These are phyloP conservation scores for Sorex araneus DNA, from an alignment of 2,113 vertebrate species.

Conservation along the genomic window DNA sequence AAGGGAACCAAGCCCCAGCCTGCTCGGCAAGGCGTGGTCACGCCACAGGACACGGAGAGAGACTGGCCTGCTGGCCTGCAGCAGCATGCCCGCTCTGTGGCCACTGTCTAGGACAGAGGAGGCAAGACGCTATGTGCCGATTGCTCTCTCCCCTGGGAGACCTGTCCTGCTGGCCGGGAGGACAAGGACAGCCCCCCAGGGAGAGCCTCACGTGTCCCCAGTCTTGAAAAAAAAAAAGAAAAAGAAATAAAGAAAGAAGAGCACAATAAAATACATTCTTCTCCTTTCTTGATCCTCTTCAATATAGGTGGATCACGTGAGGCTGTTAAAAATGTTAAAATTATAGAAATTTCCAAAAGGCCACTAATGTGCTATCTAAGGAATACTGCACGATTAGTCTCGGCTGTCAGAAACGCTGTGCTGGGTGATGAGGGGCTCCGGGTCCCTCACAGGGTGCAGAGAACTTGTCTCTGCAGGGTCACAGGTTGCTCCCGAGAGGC, in stretches of 20 bases:
- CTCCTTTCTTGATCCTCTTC: constrained; percentile 86
- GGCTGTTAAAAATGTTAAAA: constrained; percentile 82
- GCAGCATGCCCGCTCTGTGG: not conserved
- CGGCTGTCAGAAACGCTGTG: constrained; percentile 74
- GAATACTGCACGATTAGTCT: constrained; percentile 80
- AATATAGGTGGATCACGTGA: constrained; percentile 86
- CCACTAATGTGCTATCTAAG: constrained; percentile 80
- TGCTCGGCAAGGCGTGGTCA: constrained; percentile 70
- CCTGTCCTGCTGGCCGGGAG: not conserved
- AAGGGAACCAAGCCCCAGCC: constrained; percentile 2
- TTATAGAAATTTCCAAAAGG: constrained; percentile 81
- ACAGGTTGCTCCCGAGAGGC: constrained; percentile 75
- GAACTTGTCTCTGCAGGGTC: constrained; percentile 63
- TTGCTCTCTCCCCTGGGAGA: constrained; percentile 23
- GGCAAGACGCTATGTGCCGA: not conserved
- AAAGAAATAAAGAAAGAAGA: constrained; percentile 57
- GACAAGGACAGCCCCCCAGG: not conserved
- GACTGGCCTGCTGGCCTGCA: constrained; percentile 51
- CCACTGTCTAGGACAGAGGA: not conserved
- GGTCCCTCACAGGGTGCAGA: not conserved
- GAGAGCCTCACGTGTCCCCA: not conserved
- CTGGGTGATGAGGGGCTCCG: constrained; percentile 51
- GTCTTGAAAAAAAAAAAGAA: constrained; percentile 45
- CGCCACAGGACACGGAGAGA: not conserved
- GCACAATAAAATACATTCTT: constrained; percentile 85